Percentiles rank a stretch among this genome's conserved stretches.
phyloP scores from a whole-genome alignment of 2,797 vertebrate species.

The Clarias pachynema region DNA sequence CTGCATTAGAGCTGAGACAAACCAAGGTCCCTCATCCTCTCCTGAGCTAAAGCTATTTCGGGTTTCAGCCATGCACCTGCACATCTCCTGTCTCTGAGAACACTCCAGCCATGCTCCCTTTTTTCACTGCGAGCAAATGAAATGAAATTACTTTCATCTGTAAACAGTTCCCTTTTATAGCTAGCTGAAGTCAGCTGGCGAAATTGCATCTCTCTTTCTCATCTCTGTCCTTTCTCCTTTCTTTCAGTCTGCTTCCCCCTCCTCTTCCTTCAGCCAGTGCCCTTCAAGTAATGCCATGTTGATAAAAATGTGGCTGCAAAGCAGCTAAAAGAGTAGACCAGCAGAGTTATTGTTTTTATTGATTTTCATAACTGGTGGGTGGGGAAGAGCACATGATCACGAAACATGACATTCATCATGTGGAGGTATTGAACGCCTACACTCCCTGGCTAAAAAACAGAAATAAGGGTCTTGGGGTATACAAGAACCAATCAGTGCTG shows the following conservation, averaged over 20 bases:
- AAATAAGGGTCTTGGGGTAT: not conserved
- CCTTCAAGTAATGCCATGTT: constrained; percentile 66
- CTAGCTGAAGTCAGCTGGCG: constrained; percentile 60
- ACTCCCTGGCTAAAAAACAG: constrained; percentile 40
- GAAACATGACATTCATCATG: constrained; percentile 74
- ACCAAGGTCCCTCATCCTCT: constrained; percentile 39
- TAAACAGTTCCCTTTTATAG: constrained; percentile 64
- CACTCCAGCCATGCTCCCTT: constrained; percentile 57
- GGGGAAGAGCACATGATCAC: constrained; percentile 70
- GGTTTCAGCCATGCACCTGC: constrained; percentile 47
- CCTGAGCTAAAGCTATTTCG: constrained; percentile 55
- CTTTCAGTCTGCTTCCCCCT: not conserved
- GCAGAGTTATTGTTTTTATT: constrained; percentile 83
- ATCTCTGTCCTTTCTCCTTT: constrained; percentile 46
- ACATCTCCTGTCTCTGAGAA: constrained; percentile 55
- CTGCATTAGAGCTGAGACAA: constrained; percentile 38
- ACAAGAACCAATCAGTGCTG: not conserved
- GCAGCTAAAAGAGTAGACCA: constrained; percentile 66
- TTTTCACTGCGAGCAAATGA: constrained; percentile 62
- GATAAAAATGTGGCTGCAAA: constrained; percentile 64
- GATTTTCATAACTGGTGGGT: constrained; percentile 74
- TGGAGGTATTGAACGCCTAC: constrained; percentile 62
- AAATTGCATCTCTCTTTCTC: constrained; percentile 63
- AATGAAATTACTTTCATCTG: constrained; percentile 70
- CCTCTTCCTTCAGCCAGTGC: constrained; percentile 25